These are phyloP conservation scores for Rhinoderma darwinii DNA, from an alignment of 2,113 vertebrate species.

Conservation along the genomic window DNA sequence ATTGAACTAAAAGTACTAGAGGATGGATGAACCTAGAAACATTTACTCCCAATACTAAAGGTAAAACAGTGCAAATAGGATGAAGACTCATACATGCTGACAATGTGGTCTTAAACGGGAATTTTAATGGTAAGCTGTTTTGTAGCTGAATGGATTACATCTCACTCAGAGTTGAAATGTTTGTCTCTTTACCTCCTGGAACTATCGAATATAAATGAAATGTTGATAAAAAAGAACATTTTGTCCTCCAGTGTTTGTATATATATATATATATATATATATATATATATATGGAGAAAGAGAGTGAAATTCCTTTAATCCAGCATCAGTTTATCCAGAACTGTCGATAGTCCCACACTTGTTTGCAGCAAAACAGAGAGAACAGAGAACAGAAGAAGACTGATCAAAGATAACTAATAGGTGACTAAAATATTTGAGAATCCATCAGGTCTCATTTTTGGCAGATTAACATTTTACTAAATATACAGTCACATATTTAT, in stretches of 20 bases:
- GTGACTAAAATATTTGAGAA: too few species aligned
- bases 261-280: too few species aligned
- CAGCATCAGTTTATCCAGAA: too few species aligned
- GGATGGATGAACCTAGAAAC: neutral
- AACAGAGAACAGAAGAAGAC: too few species aligned
- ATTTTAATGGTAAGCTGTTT: constrained; percentile 16
- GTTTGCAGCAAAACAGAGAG: too few species aligned
- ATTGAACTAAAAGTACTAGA: neutral
- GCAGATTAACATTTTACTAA: too few species aligned
- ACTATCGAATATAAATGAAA: neutral
- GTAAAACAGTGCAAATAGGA: neutral
- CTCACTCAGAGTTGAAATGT: neutral
- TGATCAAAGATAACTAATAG: too few species aligned
- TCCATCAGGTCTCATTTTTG: too few species aligned
- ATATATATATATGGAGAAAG: too few species aligned
- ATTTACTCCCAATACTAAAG: neutral
- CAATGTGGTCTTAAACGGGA: neutral
- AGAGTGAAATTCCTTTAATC: too few species aligned
- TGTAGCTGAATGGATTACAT: neutral
- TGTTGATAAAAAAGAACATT: neutral
- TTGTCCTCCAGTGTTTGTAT: neutral
- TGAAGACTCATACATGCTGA: neutral
- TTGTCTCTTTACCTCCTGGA: neutral
- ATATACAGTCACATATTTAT: too few species aligned
- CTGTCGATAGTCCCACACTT: too few species aligned